phyloP scores from a whole-genome alignment of 2,113 vertebrate genomes.

The Riparia riparia region DNA sequence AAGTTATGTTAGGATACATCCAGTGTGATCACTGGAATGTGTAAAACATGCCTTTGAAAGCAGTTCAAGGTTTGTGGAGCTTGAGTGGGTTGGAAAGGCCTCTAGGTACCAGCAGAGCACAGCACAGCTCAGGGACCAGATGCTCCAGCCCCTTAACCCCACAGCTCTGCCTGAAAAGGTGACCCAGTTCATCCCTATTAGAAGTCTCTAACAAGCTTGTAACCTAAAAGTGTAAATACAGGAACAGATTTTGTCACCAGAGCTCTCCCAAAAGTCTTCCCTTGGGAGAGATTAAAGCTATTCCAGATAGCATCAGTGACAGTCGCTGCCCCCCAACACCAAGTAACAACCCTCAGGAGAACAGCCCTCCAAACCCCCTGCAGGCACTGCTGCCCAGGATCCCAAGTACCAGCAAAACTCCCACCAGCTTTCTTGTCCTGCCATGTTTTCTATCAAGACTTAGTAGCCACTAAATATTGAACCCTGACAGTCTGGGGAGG shows the following conservation, averaged over 20 bases:
- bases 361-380: neutral
- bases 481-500: accelerated
- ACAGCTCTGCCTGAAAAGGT: neutral
- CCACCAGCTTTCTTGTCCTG: neutral
- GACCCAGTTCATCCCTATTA: neutral
- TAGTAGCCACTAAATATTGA: neutral
- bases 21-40: accelerated
- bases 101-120: neutral
- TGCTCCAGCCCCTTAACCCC: accelerated
- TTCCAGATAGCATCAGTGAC: neutral
- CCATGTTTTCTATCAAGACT: neutral
- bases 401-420: neutral
- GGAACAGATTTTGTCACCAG: neutral
- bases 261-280: neutral
- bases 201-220: neutral
- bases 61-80: neutral
- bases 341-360: neutral
- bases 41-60: neutral
- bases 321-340: neutral
- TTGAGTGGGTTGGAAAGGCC: neutral
- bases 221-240: neutral
- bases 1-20: neutral
- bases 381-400: neutral
- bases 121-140: neutral
- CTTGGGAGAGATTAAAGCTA: neutral